Percentiles rank a stretch among this genome's conserved stretches.
phyloP scores from a whole-genome alignment of 2,113 vertebrate species.

The Addax nasomaculatus region DNA sequence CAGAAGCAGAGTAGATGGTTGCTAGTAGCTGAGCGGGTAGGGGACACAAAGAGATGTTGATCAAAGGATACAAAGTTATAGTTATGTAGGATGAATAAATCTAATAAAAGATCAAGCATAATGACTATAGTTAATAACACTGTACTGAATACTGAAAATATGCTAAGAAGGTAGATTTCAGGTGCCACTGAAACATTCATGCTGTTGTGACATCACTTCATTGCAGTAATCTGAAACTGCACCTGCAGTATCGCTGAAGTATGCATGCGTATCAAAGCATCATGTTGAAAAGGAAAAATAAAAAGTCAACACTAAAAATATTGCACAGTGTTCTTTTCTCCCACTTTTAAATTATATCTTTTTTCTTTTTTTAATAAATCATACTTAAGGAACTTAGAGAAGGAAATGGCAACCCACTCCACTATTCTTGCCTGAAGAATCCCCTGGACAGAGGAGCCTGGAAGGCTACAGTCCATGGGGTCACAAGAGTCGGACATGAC shows the following conservation, averaged over 20 bases:
- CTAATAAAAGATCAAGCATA: not conserved
- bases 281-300: not conserved
- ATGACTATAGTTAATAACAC: not conserved
- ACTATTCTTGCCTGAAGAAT: not conserved
- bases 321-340: not conserved
- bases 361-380: not conserved
- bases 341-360: not conserved
- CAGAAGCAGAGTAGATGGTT: not conserved
- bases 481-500: rapidly evolving
- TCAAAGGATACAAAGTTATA: not conserved
- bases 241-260: not conserved
- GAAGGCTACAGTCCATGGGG: not conserved
- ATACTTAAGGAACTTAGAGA: not conserved
- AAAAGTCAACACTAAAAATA: not conserved
- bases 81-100: not conserved
- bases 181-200: not conserved
- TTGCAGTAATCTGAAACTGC: not conserved
- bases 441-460: not conserved
- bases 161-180: not conserved
- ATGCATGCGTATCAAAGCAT: not conserved
- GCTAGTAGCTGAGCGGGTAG: not conserved
- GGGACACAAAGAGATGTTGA: not conserved
- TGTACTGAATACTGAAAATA: not conserved
- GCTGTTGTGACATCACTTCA: not conserved
- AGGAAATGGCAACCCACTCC: not conserved